These are phyloP conservation scores for Camelus bactrianus DNA, from an alignment of 2,113 vertebrate genomes.

Conservation along the genomic window DNA sequence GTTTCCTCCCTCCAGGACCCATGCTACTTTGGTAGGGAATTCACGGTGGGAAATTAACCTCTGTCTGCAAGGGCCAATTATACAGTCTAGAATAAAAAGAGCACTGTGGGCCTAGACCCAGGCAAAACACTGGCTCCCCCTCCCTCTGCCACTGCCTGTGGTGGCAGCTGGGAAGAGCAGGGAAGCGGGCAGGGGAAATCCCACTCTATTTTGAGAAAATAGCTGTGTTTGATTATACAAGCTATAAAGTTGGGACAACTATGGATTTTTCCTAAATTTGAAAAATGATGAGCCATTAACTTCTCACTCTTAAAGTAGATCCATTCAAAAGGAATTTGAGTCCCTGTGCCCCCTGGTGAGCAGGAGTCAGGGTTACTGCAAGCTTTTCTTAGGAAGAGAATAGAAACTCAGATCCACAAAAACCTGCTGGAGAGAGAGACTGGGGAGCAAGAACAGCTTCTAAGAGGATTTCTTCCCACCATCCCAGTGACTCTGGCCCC, in stretches of 20 bases:
- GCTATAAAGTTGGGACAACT: conserved; percentile 74
- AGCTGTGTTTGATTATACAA: conserved; percentile 81
- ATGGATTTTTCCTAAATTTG: conserved; percentile 84
- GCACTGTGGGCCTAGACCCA: conserved; percentile 18
- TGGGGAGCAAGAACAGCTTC: background rate
- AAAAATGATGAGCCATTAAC: conserved; percentile 85
- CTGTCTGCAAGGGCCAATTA: conserved; percentile 78
- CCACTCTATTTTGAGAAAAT: conserved; percentile 74
- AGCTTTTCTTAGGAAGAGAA: conserved; percentile 58
- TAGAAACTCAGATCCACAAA: conserved; percentile 44
- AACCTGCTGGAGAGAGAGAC: background rate
- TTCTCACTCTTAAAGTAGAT: conserved; percentile 76
- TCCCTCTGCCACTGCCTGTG: background rate
- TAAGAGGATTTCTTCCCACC: background rate
- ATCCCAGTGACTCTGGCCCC: background rate
- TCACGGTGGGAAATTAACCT: conserved; percentile 69
- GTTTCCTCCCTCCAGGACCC: conserved; percentile 70
- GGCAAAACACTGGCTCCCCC: background rate
- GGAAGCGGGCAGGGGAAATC: conserved; percentile 1
- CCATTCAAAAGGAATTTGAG: conserved; percentile 82
- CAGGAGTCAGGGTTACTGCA: conserved; percentile 65
- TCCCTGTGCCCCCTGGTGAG: conserved; percentile 5
- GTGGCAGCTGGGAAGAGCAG: background rate
- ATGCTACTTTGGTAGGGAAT: conserved; percentile 60
- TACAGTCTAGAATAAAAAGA: conserved; percentile 71